A percentile compares a stretch with the other conserved stretches of the same genome.
These are phyloP conservation scores for Bugula neritina DNA, from an alignment of 2,888 invertebrate genomes.

Conservation along the genomic window DNA sequence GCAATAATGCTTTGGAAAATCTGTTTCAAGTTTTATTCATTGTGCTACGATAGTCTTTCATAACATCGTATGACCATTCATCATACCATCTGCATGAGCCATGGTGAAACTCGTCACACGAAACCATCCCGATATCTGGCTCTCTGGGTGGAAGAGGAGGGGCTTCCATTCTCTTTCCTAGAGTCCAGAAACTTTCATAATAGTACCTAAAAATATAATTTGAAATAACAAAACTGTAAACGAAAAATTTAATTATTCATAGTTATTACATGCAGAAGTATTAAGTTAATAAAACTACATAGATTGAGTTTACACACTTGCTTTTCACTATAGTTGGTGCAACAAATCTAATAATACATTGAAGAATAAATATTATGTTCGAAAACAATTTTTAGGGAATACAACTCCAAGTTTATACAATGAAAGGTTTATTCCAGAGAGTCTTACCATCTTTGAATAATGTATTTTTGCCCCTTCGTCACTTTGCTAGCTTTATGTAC, in stretches of 20 bases:
- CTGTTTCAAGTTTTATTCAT: not conserved
- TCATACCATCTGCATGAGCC: slow-evolving; percentile 50
- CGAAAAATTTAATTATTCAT: too few relatives aligned
- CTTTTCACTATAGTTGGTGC: too few relatives aligned
- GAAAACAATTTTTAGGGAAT: too few relatives aligned
- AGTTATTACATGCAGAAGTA: too few relatives aligned
- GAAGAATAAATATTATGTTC: too few relatives aligned
- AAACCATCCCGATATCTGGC: slow-evolving; percentile 38
- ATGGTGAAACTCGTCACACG: slow-evolving; percentile 46
- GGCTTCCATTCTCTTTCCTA: slow-evolving; percentile 46
- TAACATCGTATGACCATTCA: slow-evolving; percentile 46
- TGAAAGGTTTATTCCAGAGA: too few relatives aligned
- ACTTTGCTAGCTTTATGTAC: slow-evolving; percentile 44
- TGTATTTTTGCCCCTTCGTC: slow-evolving; percentile 41
- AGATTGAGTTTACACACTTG: too few relatives aligned
- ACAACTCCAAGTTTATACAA: too few relatives aligned
- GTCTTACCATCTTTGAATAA: slow-evolving; percentile 46
- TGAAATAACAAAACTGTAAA: too few relatives aligned
- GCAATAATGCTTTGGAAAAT: too few relatives aligned
- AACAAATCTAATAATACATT: too few relatives aligned
- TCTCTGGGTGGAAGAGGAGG: slow-evolving; percentile 38
- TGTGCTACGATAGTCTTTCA: slow-evolving; percentile 36
- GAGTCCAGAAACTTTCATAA: slow-evolving; percentile 46
- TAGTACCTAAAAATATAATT: slow-evolving; percentile 44
- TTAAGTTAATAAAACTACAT: too few relatives aligned